phyloP scores from a whole-genome alignment of 2,888 invertebrate species.

The Drosophila engyochracea region DNA sequence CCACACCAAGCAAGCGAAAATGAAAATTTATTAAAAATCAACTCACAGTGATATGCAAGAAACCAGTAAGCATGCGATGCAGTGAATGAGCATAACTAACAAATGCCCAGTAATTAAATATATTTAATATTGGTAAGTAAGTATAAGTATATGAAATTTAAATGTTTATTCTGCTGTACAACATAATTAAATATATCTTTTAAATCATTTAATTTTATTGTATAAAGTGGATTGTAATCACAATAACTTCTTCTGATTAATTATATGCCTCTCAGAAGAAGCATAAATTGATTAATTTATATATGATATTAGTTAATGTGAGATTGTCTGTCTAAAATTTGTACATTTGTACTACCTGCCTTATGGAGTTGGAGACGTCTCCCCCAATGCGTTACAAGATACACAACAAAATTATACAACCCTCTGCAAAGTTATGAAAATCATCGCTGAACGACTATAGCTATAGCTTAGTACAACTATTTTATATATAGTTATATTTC shows the following conservation, averaged over 20 bases:
- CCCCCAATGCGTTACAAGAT: no score
- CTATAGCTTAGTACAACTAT: not conserved
- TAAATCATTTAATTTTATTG: not conserved
- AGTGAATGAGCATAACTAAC: not conserved
- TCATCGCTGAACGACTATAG: not conserved
- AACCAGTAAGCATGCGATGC: conserved; percentile 24
- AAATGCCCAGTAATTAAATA: conserved; percentile 3
- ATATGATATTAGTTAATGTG: no score
- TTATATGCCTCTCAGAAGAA: not conserved
- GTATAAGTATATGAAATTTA: not conserved
- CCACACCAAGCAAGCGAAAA: conserved; percentile 48
- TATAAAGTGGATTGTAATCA: not conserved
- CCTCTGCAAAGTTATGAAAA: not conserved
- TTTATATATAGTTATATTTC: not conserved
- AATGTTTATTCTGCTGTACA: not conserved
- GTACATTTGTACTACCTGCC: no score
- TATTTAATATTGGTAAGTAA: not conserved
- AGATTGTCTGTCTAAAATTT: not conserved
- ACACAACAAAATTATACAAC: no score
- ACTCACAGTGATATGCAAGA: conserved; percentile 63
- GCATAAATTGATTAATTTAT: not conserved
- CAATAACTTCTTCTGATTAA: not conserved
- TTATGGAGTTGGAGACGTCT: no score
- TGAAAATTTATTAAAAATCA: conserved; percentile 76
- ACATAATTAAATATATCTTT: not conserved